These are phyloP conservation scores for Haliclona indistincta DNA, from an alignment of 37 sponge, comb jelly and placozoan species.

Conservation along the genomic window DNA sequence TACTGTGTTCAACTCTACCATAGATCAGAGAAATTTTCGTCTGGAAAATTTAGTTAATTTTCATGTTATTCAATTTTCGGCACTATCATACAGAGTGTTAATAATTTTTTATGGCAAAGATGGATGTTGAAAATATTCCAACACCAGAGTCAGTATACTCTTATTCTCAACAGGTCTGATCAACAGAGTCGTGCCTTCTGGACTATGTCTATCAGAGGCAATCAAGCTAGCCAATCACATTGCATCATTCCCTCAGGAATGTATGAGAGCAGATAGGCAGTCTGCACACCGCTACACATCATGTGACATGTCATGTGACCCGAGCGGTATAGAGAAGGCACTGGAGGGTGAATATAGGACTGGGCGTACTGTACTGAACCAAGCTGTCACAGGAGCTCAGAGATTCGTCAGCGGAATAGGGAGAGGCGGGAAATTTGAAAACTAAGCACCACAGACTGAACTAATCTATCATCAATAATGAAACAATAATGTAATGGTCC, in stretches of 20 bases:
- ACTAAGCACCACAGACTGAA: background rate
- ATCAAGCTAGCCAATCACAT: constrained; percentile 51
- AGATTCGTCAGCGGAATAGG: constrained; percentile 26
- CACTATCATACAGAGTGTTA: too few species aligned
- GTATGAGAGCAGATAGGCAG: constrained; percentile 44
- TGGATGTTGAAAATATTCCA: too few species aligned
- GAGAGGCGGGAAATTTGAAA: constrained; percentile 22
- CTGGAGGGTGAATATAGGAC: constrained; percentile 22
- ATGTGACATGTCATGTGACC: background rate
- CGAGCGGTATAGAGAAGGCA: constrained; percentile 11
- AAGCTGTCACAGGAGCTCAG: constrained; percentile 19
- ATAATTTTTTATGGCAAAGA: too few species aligned
- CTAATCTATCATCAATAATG: background rate
- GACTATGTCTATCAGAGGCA: constrained; percentile 45
- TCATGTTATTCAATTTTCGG: too few species aligned
- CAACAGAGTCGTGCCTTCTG: constrained; percentile 56
- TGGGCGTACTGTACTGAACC: constrained; percentile 2
- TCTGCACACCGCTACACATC: constrained; percentile 39
- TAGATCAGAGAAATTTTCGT: too few species aligned
- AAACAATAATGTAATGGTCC: too few species aligned
- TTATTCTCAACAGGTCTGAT: constrained; percentile 55
- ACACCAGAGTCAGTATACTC: too few species aligned
- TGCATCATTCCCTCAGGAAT: constrained; percentile 55
- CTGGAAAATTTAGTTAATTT: too few species aligned
- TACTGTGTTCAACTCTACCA: background rate